Percentiles rank a stretch among this genome's conserved stretches.
Conservation (phyloP, 2,888 invertebrate genomes). For the Parthenolecanium corni region DNA sequence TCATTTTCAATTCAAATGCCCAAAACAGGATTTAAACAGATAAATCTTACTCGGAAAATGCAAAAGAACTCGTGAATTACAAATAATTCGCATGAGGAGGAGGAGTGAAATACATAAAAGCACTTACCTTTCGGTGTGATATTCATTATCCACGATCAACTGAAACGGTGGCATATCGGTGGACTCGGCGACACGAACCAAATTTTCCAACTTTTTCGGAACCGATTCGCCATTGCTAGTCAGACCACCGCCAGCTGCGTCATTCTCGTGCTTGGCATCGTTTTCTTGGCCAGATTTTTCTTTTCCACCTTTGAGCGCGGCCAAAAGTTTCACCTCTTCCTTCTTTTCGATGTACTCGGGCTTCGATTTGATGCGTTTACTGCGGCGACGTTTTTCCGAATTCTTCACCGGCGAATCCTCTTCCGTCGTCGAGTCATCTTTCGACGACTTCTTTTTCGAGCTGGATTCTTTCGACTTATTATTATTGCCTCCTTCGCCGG, state of each 20-base stretch:
- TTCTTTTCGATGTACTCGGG: constrained; percentile 14
- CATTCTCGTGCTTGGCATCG: background rate
- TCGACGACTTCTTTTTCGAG: too few species aligned
- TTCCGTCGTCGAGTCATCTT: background rate
- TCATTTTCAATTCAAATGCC: too few species aligned
- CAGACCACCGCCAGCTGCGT: background rate
- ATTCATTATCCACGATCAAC: constrained; percentile 18
- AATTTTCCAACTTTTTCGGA: background rate
- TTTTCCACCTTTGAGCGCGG: background rate
- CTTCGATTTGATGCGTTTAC: constrained; percentile 16
- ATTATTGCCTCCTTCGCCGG: too few species aligned
- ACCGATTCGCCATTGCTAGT: background rate
- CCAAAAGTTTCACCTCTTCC: constrained; percentile 7
- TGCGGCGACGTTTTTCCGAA: constrained; percentile 15
- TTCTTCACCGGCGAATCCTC: background rate
- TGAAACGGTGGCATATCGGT: background rate
- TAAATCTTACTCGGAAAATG: too few species aligned
- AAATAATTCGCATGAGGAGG: too few species aligned
- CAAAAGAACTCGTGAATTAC: too few species aligned
- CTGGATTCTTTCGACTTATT: too few species aligned
- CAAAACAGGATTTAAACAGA: too few species aligned
- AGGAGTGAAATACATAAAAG: too few species aligned
- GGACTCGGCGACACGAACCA: background rate
- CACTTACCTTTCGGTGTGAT: constrained; percentile 21
- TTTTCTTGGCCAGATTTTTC: background rate